Evolutionary conservation across 2,888 invertebrate species (phyloP), one percentile per base, ranked within the genome.

Genomic region (Orgyia antiqua): DNA sequence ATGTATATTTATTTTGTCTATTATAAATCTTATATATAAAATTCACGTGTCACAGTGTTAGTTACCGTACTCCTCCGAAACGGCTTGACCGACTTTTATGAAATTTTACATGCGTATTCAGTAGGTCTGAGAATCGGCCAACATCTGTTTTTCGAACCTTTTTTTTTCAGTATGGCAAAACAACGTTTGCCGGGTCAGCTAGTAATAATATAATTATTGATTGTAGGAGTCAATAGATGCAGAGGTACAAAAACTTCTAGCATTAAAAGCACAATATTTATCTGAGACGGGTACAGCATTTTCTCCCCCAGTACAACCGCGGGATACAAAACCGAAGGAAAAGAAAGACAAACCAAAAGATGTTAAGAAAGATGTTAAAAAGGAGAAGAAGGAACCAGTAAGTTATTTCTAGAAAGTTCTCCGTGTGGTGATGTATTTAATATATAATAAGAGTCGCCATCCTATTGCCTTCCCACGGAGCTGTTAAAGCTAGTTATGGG

Each of bases 201-300:
- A n/a, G n/a, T n/a, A n/a, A n/a, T n/a, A n/a, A n/a, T n/a, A n/a
- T n/a, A n/a, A n/a, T n/a, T n/a, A n/a, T n/a, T n/a, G n/a, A n/a
- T n/a, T 29, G 10, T 23, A 9, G 1, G 39, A 84, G 84, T 68
- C 68, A 2, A 37, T 63, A 3, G 90, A 91, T 42, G 78, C 77
- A 2, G 91, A 87, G 45, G 89, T 89, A 1, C 88, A 89, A 60
- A 70, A 68, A 40, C 76, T 92, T 13, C 70, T 91, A 31, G 80
- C 84, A 10, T 60, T 92, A 12, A 93, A 93, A 58, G 71, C 79
- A 0, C 77, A 89, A 31, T 93, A 89, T 64, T 91, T 92, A 55
- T 57, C 73, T 7, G 74, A 80, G 42, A 90, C 91, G 0, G 92
- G 92, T 1, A 54, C 74, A 1, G 80, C 87, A 9, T 88, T 73